Evolutionary conservation across 2,113 vertebrate genomes (phyloP), one percentile per base, ranked within the genome.

Genomic region (Trachemys scripta): DNA sequence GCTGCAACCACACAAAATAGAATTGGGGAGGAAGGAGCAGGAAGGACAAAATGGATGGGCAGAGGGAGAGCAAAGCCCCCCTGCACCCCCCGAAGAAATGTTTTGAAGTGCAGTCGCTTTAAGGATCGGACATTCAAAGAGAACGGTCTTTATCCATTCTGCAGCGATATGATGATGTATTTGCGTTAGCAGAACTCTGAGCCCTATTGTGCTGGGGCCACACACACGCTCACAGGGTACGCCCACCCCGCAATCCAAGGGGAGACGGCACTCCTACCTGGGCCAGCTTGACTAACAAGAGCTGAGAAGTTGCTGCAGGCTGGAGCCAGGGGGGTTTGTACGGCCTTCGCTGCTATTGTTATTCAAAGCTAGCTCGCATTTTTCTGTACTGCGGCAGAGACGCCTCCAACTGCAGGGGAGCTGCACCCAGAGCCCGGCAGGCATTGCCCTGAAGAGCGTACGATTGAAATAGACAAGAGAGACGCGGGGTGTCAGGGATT

Each of bases 51-150:
- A 51, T 8, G 45, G 47, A 56, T 24, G 76, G 27, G 2, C 54
- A 49, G 7, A 65, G 80, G 85, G 75, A 24, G 59, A n/a, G 53
- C 69, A 54, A n/a, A 38, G 82, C 3, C 47, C 4, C 25, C 5
- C 38, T 80, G 7, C 29, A 4, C 1, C 19, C 5, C 1, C 10
- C 3, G 12, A 10, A 11, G 14, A 85, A 82, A n/a, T 49, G 72
- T 89, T 95, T 80, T 72, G 65, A 35, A 42, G 89, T 84, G 85
- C 81, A 89, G 94, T 90, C 85, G 29, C 62, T 69, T 6, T 49
- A 56, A 53, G 49, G 59, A 31, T 3, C 35, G 35, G 38, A 9
- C 38, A 22, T 42, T 22, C 38, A 42, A 20, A 75, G 17, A 42
- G 19, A 22, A 22, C 10, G 22, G n/a, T 42, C 72, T 13, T 25